Percentiles rank a stretch among this genome's conserved stretches.
phyloP scores from a whole-genome alignment of 2,797 vertebrate genomes.

The Mus minutoides region DNA sequence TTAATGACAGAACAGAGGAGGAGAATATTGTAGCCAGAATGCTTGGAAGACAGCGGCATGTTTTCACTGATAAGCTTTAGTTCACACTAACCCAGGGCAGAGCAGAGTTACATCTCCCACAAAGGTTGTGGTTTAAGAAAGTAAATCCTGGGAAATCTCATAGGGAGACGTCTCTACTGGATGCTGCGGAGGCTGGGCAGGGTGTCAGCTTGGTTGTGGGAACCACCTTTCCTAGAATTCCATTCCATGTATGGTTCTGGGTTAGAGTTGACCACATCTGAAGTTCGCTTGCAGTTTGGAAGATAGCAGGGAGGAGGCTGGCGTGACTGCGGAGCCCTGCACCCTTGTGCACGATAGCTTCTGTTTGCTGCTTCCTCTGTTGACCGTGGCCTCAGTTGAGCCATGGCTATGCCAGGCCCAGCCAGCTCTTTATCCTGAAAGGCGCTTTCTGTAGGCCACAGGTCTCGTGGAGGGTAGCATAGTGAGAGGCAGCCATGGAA shows the following conservation, averaged over 20 bases:
- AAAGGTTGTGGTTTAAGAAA: background rate
- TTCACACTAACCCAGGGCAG: background rate
- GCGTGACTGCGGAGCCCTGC: accelerated
- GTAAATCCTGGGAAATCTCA: conserved; percentile 13
- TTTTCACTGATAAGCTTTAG: background rate
- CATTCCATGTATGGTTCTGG: background rate
- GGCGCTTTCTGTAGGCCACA: background rate
- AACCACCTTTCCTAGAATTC: conserved; percentile 11
- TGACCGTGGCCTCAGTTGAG: background rate
- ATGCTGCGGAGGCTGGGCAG: background rate
- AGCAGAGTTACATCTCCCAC: background rate
- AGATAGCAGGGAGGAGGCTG: background rate
- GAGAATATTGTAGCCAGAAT: background rate
- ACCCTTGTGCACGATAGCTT: accelerated
- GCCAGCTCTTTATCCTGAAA: background rate
- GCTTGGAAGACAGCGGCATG: background rate
- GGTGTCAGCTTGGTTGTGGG: background rate
- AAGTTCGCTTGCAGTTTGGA: background rate
- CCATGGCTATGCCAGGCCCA: background rate
- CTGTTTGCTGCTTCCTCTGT: background rate
- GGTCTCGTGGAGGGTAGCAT: background rate
- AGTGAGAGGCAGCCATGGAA: background rate
- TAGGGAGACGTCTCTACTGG: background rate
- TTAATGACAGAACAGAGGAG: conserved; percentile 30
- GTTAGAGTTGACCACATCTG: background rate